Evolutionary conservation across 1,140 invertebrate species (phyloP).

Genomic region (Mycetomoellerius zeteki): DNA sequence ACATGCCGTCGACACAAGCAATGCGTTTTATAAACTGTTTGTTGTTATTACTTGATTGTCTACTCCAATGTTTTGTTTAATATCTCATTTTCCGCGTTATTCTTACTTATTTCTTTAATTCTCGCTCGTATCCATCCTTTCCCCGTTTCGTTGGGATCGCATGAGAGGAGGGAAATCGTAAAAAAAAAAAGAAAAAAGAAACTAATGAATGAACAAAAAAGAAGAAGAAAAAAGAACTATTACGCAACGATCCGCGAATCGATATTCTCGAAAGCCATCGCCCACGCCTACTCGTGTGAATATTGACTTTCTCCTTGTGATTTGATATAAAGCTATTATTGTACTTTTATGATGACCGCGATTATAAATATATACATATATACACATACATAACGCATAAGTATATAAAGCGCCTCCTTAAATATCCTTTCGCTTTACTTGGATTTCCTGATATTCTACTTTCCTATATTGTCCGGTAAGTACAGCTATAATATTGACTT

Average conservation of each 20-base stretch:
- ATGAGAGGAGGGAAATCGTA: slow-evolving; percentile 35
- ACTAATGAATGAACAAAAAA: slow-evolving; percentile 39
- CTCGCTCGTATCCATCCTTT: slow-evolving; percentile 47
- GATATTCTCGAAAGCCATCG: slow-evolving; percentile 79
- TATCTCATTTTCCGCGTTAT: slow-evolving; percentile 65
- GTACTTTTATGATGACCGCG: slow-evolving; percentile 86
- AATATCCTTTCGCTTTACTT: neutral
- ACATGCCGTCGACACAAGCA: slow-evolving; percentile 38
- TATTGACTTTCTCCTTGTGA: slow-evolving; percentile 85
- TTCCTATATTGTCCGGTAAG: slow-evolving; percentile 60
- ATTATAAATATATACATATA: slow-evolving; percentile 84
- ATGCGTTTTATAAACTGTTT: slow-evolving; percentile 78
- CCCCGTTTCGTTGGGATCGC: slow-evolving; percentile 50
- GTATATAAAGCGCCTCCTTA: neutral
- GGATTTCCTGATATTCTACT: slow-evolving; percentile 7
- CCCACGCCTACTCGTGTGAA: slow-evolving; percentile 82
- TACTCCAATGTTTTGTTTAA: slow-evolving; percentile 71
- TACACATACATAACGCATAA: slow-evolving; percentile 68
- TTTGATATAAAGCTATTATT: slow-evolving; percentile 86
- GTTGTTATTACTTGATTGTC: slow-evolving; percentile 78
- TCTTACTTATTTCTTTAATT: slow-evolving; percentile 61
- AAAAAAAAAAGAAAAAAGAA: slow-evolving; percentile 54
- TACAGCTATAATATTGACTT: slow-evolving; percentile 35
- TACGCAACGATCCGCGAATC: slow-evolving; percentile 71
- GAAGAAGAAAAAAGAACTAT: slow-evolving; percentile 30